A percentile compares a stretch with the other conserved stretches of the same genome.
Evolutionary conservation across 2,888 invertebrate species (phyloP).

Genomic region (Phragmatobia fuliginosa): DNA sequence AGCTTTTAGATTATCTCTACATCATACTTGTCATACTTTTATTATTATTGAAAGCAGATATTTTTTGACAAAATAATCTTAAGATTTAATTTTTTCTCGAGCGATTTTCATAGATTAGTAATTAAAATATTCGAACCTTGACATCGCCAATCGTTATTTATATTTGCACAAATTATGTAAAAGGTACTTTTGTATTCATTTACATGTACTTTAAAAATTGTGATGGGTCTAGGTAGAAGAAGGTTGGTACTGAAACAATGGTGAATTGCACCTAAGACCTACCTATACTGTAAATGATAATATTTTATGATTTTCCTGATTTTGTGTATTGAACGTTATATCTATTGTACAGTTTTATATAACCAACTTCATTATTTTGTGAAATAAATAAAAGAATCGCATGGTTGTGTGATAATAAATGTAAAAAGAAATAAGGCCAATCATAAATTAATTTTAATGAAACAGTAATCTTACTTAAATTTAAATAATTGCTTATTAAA

Average conservation of each 20-base stretch:
- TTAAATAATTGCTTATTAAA: neutral
- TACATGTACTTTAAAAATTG: no score
- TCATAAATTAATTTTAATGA: neutral
- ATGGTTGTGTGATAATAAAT: neutral
- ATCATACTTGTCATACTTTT: slow-evolving; percentile 52
- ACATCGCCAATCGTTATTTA: neutral
- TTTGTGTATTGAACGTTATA: neutral
- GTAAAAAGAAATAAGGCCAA: neutral
- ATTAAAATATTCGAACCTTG: neutral
- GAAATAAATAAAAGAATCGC: neutral
- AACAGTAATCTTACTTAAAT: neutral
- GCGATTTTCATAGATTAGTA: no score
- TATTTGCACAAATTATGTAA: neutral
- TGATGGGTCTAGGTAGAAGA: no score
- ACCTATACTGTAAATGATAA: no score
- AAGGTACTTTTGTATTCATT: neutral
- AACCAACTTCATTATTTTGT: neutral
- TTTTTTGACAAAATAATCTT: slow-evolving; percentile 31
- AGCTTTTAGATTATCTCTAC: slow-evolving; percentile 53
- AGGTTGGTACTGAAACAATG: no score
- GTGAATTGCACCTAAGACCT: no score
- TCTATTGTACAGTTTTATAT: neutral
- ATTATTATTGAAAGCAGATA: slow-evolving; percentile 45
- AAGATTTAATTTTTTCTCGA: no score
- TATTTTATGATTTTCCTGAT: neutral